Evolutionary conservation across 2,113 vertebrate genomes (phyloP).

Genomic region (Carlito syrichta): DNA sequence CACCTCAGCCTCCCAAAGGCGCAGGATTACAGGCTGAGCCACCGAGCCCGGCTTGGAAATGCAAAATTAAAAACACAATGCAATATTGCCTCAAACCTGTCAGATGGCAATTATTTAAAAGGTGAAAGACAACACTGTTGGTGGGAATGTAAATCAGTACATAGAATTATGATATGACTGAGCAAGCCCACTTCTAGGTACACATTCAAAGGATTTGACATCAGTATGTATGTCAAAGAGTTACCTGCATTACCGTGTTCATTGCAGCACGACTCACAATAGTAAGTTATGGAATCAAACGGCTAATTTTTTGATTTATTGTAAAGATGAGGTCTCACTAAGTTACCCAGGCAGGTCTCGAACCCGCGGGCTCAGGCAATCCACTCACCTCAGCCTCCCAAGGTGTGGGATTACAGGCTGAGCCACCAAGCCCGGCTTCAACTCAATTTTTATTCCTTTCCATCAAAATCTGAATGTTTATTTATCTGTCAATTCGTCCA

Average conservation of each 20-base stretch:
- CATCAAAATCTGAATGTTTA: background rate
- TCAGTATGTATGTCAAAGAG: background rate
- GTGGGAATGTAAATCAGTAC: background rate
- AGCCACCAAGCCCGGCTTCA: background rate
- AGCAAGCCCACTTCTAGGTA: background rate
- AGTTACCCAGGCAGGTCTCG: too few species aligned
- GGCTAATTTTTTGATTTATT: too few species aligned
- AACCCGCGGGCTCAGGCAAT: too few species aligned
- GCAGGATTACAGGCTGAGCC: too few species aligned
- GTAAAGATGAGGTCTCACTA: too few species aligned
- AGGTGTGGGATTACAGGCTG: too few species aligned
- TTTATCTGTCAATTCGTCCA: background rate
- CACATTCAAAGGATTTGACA: background rate
- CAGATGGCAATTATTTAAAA: background rate
- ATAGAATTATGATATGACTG: background rate
- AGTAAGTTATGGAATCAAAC: background rate
- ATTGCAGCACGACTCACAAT: background rate
- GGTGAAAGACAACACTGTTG: background rate
- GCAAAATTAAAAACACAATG: background rate
- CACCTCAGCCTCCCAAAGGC: too few species aligned
- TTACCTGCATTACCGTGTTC: background rate
- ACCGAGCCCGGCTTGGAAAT: too few species aligned
- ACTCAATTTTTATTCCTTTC: conserved; percentile 13
- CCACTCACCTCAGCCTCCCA: too few species aligned
- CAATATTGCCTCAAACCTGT: background rate